phyloP scores from a whole-genome alignment of 2,797 vertebrate species.

The Macroramphosus scolopax region DNA sequence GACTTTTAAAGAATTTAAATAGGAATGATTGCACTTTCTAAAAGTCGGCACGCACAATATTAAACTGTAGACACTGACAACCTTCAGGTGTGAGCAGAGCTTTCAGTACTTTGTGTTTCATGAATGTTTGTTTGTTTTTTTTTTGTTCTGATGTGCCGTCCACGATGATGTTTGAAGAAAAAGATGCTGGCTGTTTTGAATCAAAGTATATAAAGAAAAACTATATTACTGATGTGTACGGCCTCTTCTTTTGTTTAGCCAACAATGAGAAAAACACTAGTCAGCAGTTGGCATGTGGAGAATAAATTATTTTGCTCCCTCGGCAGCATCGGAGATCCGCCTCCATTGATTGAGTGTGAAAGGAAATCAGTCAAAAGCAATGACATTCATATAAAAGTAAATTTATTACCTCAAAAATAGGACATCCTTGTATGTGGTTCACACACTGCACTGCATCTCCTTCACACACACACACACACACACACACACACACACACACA shows the following conservation, averaged over 20 bases:
- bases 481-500: constrained; percentile 8
- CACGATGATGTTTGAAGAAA: not conserved
- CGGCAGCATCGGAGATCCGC: constrained; percentile 3
- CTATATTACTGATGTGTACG: not conserved
- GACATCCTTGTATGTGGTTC: constrained; percentile 73
- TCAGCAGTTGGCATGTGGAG: constrained; percentile 5
- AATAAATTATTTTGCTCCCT: constrained; percentile 1
- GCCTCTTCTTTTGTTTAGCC: constrained; percentile 11
- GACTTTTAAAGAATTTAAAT: no score
- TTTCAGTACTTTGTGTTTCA: constrained; percentile 15
- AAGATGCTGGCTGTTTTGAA: constrained; percentile 38
- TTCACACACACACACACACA: constrained; percentile 9
- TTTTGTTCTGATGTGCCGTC: not conserved
- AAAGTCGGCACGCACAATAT: not conserved
- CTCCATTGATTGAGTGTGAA: constrained; percentile 3
- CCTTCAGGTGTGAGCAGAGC: constrained; percentile 18
- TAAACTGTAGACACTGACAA: constrained; percentile 19
- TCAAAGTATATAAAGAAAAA: constrained; percentile 21
- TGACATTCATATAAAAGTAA: constrained; percentile 70
- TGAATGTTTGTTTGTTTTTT: constrained; percentile 5
- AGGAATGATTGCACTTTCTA: not conserved
- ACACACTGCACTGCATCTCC: constrained; percentile 32
- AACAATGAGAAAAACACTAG: constrained; percentile 18
- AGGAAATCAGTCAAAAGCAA: constrained; percentile 33
- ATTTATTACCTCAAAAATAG: constrained; percentile 79